Percentiles rank a stretch among this genome's conserved stretches.
These are phyloP conservation scores for Spatulosminthurus flaviceps DNA, from an alignment of 2,888 invertebrate genomes.

Conservation along the genomic window DNA sequence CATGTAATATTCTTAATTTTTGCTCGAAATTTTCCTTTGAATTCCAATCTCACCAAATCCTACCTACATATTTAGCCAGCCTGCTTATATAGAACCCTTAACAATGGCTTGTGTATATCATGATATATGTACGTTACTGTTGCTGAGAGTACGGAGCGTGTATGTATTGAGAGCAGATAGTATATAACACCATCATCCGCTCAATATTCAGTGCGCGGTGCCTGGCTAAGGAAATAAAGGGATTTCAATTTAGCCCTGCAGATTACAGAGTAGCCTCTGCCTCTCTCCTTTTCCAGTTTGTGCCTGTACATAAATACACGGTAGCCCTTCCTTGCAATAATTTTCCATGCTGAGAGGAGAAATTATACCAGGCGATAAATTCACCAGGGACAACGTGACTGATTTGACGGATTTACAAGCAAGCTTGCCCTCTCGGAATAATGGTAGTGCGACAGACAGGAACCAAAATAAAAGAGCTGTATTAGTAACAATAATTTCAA, in stretches of 20 bases:
- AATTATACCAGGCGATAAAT: slow-evolving; percentile 35
- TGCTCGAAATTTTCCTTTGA: background rate
- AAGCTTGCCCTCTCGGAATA: slow-evolving; percentile 13
- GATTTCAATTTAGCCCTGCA: slow-evolving; percentile 42
- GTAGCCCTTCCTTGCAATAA: slow-evolving; percentile 27
- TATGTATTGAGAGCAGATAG: background rate
- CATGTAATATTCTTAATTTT: slow-evolving; percentile 13
- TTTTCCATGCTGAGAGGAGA: slow-evolving; percentile 33
- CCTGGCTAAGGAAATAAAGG: slow-evolving; percentile 14
- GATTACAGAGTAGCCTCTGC: slow-evolving; percentile 22
- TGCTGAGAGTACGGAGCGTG: too few species aligned
- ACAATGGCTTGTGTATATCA: too few species aligned
- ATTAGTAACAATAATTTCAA: slow-evolving; percentile 12
- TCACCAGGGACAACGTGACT: slow-evolving; percentile 40
- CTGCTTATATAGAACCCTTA: too few species aligned
- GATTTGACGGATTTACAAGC: slow-evolving; percentile 33
- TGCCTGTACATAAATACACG: background rate
- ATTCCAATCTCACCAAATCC: too few species aligned
- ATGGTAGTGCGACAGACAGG: background rate
- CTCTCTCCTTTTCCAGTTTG: slow-evolving; percentile 4
- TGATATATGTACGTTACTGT: too few species aligned
- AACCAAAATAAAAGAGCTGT: background rate
- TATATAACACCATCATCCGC: background rate
- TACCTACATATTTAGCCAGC: too few species aligned
- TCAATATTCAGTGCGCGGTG: slow-evolving; percentile 21